Evolutionary conservation across 2,113 vertebrate genomes (phyloP), one percentile per base, ranked within the genome.

Genomic region (Elephas maximus): DNA sequence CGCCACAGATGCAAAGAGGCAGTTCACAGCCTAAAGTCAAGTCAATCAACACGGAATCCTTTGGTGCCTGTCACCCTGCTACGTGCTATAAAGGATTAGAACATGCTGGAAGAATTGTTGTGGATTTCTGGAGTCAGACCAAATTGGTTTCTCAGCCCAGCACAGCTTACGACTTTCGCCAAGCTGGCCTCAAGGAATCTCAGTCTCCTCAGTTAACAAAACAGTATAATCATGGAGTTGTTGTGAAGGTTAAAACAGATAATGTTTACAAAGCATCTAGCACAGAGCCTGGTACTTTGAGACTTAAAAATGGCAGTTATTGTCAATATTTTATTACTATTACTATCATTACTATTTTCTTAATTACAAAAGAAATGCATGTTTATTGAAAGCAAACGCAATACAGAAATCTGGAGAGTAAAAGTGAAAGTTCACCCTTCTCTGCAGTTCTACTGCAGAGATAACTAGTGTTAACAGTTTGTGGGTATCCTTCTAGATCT

Each of bases 221-320:
- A n/a, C 17, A 20, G 21, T 53, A 20, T 17, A 81, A 65, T 28
- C 37, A 33, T 10, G 33, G 73, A 45, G 21, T 44, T 17, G 2
- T 62, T 12, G 17, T 69, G 51, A 93, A 9, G 41, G 71, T 57
- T 28, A 71, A 91, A 94, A 88, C 6, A 63, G 63, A 93, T 8
- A 44, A 26, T 10, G 60, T 45, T 77, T 62, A 30, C 60, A 95
- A 91, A 60, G 15, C 65, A 73, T 51, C 18, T 44, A 44, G 74
- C n/a, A 65, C 20, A 51, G 11, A 45, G 51, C 23, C 14, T 84
- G 41, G 23, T 69, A 48, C 44, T 76, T 69, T 30, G 60, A 88
- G 90, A 94, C 24, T 79, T 90, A 57, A 80, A 93, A 84, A 81
- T 30, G 57, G 5, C 18, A 84, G 71, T 14, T 81, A 53, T 80